Evolutionary conservation across 2,888 invertebrate genomes (phyloP), one percentile per base, ranked within the genome.

Genomic region (Aleiodes leptofemur): DNA sequence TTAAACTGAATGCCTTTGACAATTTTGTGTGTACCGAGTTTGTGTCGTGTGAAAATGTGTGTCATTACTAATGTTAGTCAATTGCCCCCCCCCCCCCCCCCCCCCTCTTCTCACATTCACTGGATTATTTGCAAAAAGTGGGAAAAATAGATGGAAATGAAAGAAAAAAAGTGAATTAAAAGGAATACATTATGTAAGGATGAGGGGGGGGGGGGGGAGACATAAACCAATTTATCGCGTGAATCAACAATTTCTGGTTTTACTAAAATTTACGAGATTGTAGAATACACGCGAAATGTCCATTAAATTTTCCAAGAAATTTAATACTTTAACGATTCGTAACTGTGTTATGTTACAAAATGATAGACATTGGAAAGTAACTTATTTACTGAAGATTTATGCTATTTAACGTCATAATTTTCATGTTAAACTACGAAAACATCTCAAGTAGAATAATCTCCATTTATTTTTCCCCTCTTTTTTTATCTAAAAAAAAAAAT

Each of bases 11-110:
- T 71, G 48, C 14, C 23, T 29, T 57, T 48, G 50, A 51, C 38
- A 7, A 59, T 34, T 59, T 23, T 16, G 23, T 56, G 38, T 38
- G 8, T 4, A 43, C 16, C 3, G 8, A 23, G 16, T 7, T 23
- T 23, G 23, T 59, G n/a, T 59, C 59, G 34, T 68, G 74, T 77
- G 75, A 72, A 78, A 78, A 78, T 78, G 71, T 77, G 76, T 69
- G 76, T 72, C 72, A 76, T 72, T 76, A 50, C 77, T 77, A 77
- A 77, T 74, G 38, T 72, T 50, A 57, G 59, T 59, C 34, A 31
- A 31, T 57, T 57, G 2, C 23, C 8, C 3, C 57, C 13, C 31
- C 4, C 11, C 29, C 9, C 29, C 9, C 13, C 57, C 13, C 31
- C 4, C 11, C 29, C 9, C 29, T 11, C 13, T 11, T 4, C 14